Base-by-base conservation (phyloP, 2,113 vertebrate genomes). In the Phocoena sinus region DNA sequence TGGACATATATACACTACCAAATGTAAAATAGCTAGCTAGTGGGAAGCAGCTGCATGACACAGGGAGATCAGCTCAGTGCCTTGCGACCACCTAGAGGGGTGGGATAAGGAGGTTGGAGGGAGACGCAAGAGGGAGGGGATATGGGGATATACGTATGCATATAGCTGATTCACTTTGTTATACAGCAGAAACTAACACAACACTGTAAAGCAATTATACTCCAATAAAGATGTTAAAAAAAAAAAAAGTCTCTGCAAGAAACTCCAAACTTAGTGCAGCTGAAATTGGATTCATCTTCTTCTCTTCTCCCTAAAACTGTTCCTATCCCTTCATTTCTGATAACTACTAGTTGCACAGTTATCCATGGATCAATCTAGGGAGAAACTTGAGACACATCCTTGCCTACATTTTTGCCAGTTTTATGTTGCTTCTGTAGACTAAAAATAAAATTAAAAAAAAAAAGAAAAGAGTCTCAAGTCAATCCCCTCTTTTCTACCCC, bases 221-320 rank as follows among this genome's bases (percentile, higher is more conserved):
- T 50, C 50, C 50, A 50, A 50, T 50, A 50, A 50, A 50, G 14
- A 50, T 50, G 50, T 15, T 50, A 50, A 50, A 50, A 50, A 50
- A 50, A 50, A 50, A 50, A 21, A 38, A 36, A 44, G 4, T 5
- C 4, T 8, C 7, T 56, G 6, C 0, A 15, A 58, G 28, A n/a
- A 50, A 23, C 6, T 56, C 9, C 9, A 80, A 81, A 60, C 12
- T n/a, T 8, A 36, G 3, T 17, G 6, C 15, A 71, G 1, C 11
- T 14, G 1, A 58, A 9, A 31, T 11, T 44, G 50, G 13, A 58
- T 88, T 53, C 21, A 14, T 8, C 31, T 20, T 83, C 36, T 53
- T 90, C 25, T 28, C 26, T 41, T 20, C 10, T 79, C 6, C 28
- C 23, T 28, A 63, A 76, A 58, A n/a, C 20, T 12, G 10, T 44